Evolutionary conservation across 2,113 vertebrate genomes (phyloP).

Genomic region (Siniperca knerii): DNA sequence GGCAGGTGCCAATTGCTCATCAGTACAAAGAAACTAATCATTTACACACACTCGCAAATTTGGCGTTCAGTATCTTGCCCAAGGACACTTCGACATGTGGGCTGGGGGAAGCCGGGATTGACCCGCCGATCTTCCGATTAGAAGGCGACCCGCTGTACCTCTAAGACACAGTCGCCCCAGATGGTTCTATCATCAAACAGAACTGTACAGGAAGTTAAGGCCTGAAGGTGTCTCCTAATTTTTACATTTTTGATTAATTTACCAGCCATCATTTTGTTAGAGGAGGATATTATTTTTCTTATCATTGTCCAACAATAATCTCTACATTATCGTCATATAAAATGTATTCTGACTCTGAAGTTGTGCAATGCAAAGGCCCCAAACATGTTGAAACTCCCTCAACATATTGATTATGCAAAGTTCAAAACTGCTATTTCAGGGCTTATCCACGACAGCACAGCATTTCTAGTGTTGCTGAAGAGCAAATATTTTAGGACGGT

Average conservation of each 20-base stretch:
- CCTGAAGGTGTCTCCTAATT: neutral
- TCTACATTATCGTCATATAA: neutral
- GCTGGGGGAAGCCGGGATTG: no score
- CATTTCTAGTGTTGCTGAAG: neutral
- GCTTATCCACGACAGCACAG: neutral
- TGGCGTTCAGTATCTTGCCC: no score
- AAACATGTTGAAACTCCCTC: neutral
- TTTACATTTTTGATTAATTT: neutral
- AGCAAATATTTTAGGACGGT: slow-evolving; percentile 25
- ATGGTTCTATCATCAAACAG: no score
- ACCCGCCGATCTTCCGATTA: no score
- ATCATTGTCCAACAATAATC: neutral
- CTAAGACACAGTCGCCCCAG: no score
- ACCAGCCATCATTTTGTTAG: neutral
- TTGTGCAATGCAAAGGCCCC: neutral
- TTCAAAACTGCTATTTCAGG: neutral
- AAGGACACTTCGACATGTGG: no score
- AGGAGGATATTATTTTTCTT: neutral
- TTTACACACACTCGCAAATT: no score
- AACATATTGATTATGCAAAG: neutral
- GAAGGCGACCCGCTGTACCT: no score
- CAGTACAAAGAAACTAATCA: no score
- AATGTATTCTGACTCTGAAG: neutral
- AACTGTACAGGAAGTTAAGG: neutral
- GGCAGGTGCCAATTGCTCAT: no score